Conservation (phyloP, 2,113 vertebrate species). For the Leptocoma aspasia region DNA sequence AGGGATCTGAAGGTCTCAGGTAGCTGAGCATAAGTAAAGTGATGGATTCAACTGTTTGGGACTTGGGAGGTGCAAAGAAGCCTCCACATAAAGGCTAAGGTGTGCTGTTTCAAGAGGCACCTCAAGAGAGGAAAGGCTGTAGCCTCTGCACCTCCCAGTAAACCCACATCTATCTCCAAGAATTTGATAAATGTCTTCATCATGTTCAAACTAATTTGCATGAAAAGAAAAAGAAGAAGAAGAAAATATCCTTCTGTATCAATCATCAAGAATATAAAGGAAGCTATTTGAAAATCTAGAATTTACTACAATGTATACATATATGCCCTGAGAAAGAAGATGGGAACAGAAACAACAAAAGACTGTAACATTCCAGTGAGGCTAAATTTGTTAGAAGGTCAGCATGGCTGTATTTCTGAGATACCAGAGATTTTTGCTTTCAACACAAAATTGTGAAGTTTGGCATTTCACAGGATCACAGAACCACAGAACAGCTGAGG, state of each 20-base stretch:
- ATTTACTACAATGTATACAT: background rate
- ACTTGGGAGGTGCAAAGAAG: background rate
- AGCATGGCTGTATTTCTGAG: background rate
- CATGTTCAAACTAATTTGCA: background rate
- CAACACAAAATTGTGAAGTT: background rate
- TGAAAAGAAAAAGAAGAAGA: background rate
- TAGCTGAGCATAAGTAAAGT: background rate
- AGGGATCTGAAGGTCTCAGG: background rate
- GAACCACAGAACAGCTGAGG: background rate
- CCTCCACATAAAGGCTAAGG: background rate
- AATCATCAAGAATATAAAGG: background rate
- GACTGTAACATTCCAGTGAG: background rate
- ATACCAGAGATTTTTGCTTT: background rate
- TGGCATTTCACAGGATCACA: background rate
- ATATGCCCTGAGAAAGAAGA: background rate
- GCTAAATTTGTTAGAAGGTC: background rate
- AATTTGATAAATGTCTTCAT: background rate
- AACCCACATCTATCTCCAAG: background rate
- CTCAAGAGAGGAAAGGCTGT: background rate
- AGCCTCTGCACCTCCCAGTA: background rate
- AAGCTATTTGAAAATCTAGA: background rate
- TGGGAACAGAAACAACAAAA: background rate
- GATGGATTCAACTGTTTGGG: background rate
- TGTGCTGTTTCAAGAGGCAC: background rate
- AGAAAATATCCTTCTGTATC: background rate